Base-by-base conservation (phyloP, 23 tunicate species). In the Ascidia mentula region DNA sequence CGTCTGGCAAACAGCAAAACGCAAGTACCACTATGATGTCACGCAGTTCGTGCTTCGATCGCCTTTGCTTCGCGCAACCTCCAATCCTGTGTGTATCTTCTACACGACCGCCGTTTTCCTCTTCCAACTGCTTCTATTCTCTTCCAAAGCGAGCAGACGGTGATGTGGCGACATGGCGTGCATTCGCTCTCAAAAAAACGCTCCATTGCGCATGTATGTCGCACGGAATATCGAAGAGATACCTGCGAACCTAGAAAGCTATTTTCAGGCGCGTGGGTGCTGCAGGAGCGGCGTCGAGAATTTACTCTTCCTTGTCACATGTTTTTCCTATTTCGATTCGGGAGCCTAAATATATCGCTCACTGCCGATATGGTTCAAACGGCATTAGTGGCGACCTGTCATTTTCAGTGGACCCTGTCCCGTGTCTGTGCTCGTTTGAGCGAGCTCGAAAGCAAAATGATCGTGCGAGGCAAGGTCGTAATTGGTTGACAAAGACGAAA, bases 251-350 rank as follows among this genome's bases (percentile, higher is more conserved):
- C n/a, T 3, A 9, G 24, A 53, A 26, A 1, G 65, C 65, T 53
- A 53, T 53, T 53, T 53, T 53, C 2, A 28, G 65, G 28, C 65
- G 65, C 65, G 65, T 53, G 65, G 65, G 65, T 53, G 65, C 65
- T 6, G 65, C n/a, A n/a, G 65, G 65, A 20, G 65, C 28, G 65
- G 65, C 65, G 65, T 53, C 65, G 65, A 26, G 65, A 53, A 53
- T 53, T 53, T 28, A 20, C 65, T 53, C 24, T 53, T 26, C 65
- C 65, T 53, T 28, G 65, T 53, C 28, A 53, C 65, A n/a, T n/a
- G n/a, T n/a, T 53, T 53, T 53, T 53, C 24, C 65, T 53, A 53
- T 53, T 53, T 53, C 13, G 13, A 53, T 26, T 20, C 24, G 65
- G 24, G 13, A 3, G 65, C 28, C 28, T 28, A 53, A 53, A 53